Conservation (phyloP, 1,140 invertebrate genomes). For the Araneus ventricosus region DNA sequence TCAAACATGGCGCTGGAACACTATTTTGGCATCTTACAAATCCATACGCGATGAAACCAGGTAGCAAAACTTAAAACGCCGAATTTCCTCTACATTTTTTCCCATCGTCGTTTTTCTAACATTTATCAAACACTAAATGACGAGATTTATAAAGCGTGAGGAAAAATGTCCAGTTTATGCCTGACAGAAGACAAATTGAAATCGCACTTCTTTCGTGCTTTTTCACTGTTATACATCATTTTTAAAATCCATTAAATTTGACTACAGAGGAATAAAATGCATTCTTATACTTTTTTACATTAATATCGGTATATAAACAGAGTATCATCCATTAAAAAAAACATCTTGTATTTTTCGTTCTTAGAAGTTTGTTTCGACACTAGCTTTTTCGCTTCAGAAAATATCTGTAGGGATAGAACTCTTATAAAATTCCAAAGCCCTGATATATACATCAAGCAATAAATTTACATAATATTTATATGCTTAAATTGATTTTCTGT, state of each 20-base stretch:
- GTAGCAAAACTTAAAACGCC: conserved; percentile 41
- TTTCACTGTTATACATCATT: conserved; percentile 56
- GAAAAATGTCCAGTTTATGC: conserved; percentile 72
- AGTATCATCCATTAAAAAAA: not conserved
- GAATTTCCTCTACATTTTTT: conserved; percentile 50
- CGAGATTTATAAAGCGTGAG: conserved; percentile 61
- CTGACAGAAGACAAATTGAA: conserved; percentile 71
- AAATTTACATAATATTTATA: too few species aligned
- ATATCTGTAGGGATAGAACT: not conserved
- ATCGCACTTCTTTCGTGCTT: conserved; percentile 37
- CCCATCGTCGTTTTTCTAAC: conserved; percentile 26
- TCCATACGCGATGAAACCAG: not conserved
- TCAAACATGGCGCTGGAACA: not conserved
- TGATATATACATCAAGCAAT: too few species aligned
- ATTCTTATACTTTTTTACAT: not conserved
- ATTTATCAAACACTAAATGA: conserved; percentile 49
- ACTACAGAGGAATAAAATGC: conserved; percentile 48
- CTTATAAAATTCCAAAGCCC: not conserved
- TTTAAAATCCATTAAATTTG: conserved; percentile 74
- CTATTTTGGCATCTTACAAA: not conserved
- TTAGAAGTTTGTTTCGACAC: not conserved
- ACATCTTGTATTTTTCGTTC: not conserved
- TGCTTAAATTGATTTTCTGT: too few species aligned
- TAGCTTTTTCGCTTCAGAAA: not conserved
- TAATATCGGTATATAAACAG: not conserved